These are phyloP conservation scores for Coelogynopora nodosa DNA, from an alignment of 2,888 invertebrate species.

Conservation along the genomic window DNA sequence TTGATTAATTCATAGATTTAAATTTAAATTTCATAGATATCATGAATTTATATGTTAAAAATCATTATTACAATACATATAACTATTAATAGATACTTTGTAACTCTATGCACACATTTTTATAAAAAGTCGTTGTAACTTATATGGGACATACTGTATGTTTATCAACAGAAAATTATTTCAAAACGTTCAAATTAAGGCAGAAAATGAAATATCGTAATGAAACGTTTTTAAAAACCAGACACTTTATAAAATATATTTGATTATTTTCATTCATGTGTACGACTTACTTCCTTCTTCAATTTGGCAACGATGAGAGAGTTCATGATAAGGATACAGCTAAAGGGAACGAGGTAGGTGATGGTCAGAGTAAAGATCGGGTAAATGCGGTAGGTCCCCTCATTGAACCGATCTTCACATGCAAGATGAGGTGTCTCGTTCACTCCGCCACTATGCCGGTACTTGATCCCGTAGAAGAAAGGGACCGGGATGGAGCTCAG, in stretches of 20 bases:
- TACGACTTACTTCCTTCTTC: slow-evolving; percentile 36
- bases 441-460: background rate
- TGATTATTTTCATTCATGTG: background rate
- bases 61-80: too few species aligned
- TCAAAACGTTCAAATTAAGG: too few species aligned
- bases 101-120: background rate
- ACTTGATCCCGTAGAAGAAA: background rate
- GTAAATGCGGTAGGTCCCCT: slow-evolving; percentile 28
- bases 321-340: slow-evolving; percentile 39
- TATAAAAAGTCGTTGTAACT: too few species aligned
- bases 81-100: too few species aligned
- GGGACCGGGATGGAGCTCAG: slow-evolving; percentile 13
- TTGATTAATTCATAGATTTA: too few species aligned
- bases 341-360: slow-evolving; percentile 39
- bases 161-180: too few species aligned
- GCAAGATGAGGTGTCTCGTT: background rate
- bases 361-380: slow-evolving; percentile 8
- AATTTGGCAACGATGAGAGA: slow-evolving; percentile 34
- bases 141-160: too few species aligned
- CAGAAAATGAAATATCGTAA: too few species aligned
- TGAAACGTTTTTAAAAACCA: too few species aligned
- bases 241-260: too few species aligned
- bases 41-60: too few species aligned
- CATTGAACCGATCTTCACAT: background rate
- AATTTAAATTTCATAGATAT: too few species aligned